Base-by-base conservation (phyloP, 2,113 vertebrate species). In the Peromyscus californicus region DNA sequence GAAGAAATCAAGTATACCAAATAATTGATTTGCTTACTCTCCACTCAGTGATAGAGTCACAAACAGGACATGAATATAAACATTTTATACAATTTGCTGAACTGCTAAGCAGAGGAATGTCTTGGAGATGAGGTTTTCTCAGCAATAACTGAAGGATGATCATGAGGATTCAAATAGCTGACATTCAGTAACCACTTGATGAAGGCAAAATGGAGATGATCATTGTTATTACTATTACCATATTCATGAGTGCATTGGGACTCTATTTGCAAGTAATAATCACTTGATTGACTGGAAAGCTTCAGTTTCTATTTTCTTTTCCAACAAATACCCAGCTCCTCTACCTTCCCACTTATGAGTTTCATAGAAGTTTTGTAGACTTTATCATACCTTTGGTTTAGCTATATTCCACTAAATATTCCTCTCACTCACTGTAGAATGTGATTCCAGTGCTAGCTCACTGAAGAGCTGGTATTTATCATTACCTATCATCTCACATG, bases 291-390 rank as follows among this genome's bases (percentile, higher is more conserved):
- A n/a, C 12, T 69, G 69, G 15, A 92, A 95, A 72, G 8, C 72
- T 89, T 90, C 79, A 9, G 91, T 93, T 95, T 93, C 33, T 93
- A 3, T 92, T 93, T 96, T 93, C 70, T 90, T 42, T 90, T 93
- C 5, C 42, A 94, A 1, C 3, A 65, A 69, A 79, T 90, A 75
- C 19, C 26, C 76, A 31, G 4, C 16, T 70, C 85, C 85, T 65
- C 83, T 84, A 8, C 17, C n/a, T 36, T 42, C 36, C 51, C 67
- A 86, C 82, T 79, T 75, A n/a, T 90, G 72, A 78, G 7, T 39
- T 89, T 42, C 39, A n/a, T 12, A 54, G 6, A 75, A 61, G 29
- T 78, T 79, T 85, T 48, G 65, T 12, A 79, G 74, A 90, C 2
- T 29, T 85, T 33, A n/a, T 51, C 17, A 63, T 88, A 29, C 3